phyloP scores from a whole-genome alignment of 2,888 invertebrate genomes.

The Brenthis hecate region DNA sequence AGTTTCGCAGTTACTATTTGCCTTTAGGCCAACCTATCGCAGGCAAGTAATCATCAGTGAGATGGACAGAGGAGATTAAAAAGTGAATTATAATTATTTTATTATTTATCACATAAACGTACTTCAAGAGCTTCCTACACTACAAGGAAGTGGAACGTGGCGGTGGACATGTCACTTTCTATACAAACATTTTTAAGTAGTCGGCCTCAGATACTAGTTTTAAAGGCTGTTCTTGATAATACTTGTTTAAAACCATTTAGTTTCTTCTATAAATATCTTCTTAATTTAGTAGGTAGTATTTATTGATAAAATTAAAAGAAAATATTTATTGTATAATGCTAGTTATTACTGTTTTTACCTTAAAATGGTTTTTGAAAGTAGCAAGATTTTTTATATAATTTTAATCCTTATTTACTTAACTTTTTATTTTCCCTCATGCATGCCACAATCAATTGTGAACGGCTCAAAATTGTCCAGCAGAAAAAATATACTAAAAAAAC shows the following conservation, averaged over 20 bases:
- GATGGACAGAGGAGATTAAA: no score
- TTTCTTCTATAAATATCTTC: constrained; percentile 3
- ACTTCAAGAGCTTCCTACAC: constrained; percentile 15
- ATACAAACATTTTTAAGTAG: constrained; percentile 25
- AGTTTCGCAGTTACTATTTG: not conserved
- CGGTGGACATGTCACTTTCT: constrained; percentile 28
- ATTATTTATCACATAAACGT: constrained; percentile 2
- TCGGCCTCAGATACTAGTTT: constrained; percentile 30
- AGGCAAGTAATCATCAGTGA: no score
- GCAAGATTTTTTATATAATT: no score
- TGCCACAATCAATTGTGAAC: no score
- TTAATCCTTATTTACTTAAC: no score
- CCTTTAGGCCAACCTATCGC: no score
- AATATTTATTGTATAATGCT: no score
- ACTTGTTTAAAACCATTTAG: constrained; percentile 7
- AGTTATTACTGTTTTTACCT: no score
- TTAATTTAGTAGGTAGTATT: not conserved
- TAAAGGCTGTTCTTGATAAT: constrained; percentile 22
- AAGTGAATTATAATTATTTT: not conserved
- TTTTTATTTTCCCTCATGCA: no score
- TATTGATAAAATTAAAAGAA: no score
- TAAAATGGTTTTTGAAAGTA: no score
- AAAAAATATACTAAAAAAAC: not conserved
- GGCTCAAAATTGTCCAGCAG: no score
- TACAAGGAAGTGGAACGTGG: constrained; percentile 11